phyloP scores from a whole-genome alignment of 2,797 vertebrate genomes.

The Tympanoctomys barrerae region DNA sequence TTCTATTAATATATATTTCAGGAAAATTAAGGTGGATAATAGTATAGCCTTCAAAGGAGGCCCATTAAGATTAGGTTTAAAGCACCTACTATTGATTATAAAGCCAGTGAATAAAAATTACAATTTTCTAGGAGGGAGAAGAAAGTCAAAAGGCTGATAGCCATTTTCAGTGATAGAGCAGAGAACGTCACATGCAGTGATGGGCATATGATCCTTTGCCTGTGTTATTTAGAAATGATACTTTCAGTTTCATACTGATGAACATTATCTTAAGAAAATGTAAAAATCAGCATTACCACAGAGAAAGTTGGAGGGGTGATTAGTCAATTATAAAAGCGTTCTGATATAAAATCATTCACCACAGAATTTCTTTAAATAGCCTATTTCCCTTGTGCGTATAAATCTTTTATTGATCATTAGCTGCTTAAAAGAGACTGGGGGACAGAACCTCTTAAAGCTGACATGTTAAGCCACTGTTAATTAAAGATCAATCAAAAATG shows the following conservation, averaged over 20 bases:
- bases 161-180: slow-evolving; percentile 1
- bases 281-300: slow-evolving; percentile 56
- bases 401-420: slow-evolving; percentile 73
- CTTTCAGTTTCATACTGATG: slow-evolving; percentile 21
- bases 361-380: slow-evolving; percentile 71
- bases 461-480: slow-evolving; percentile 71
- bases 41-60: not conserved
- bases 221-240: slow-evolving; percentile 28
- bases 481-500: slow-evolving; percentile 73
- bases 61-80: slow-evolving; percentile 4
- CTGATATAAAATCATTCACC: slow-evolving; percentile 68
- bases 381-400: slow-evolving; percentile 59
- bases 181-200: not conserved
- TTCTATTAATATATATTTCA: slow-evolving; percentile 35
- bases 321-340: slow-evolving; percentile 63
- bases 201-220: not conserved
- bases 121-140: not conserved
- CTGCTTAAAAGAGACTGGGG: slow-evolving; percentile 60
- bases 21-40: slow-evolving; percentile 12
- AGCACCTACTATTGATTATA: slow-evolving; percentile 45
- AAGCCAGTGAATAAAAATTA: slow-evolving; percentile 31
- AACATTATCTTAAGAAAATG: slow-evolving; percentile 67
- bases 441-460: slow-evolving; percentile 63
- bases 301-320: slow-evolving; percentile 31
- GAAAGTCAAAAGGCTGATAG: not conserved